Conservation (phyloP, 1,140 invertebrate genomes). For the Penaeus vannamei region DNA sequence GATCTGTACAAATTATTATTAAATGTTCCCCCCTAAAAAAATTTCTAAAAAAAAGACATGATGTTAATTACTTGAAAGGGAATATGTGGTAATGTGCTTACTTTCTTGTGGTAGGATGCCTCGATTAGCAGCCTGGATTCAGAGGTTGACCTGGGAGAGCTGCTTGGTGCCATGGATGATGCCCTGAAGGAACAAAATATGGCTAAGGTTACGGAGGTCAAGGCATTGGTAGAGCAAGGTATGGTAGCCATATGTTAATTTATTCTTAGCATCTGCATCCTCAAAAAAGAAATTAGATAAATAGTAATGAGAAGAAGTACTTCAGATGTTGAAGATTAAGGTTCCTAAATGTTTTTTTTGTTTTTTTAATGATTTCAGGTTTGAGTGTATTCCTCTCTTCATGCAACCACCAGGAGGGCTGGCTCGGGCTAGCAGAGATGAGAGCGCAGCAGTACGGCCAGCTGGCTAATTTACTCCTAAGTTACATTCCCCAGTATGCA, state of each 20-base stretch:
- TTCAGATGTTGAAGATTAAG: too few relatives aligned
- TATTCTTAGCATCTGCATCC: not conserved
- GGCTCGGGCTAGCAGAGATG: constrained; percentile 48
- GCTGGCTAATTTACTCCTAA: constrained; percentile 41
- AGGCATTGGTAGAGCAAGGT: constrained; percentile 60
- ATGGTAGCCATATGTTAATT: not conserved
- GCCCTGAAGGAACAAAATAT: constrained; percentile 53
- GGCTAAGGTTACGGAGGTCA: constrained; percentile 56
- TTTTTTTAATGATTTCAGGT: constrained; percentile 10
- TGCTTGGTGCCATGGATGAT: constrained; percentile 38
- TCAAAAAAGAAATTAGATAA: not conserved
- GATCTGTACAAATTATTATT: too few relatives aligned
- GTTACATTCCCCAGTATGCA: constrained; percentile 55
- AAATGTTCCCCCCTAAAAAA: too few relatives aligned
- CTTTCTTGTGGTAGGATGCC: constrained; percentile 29
- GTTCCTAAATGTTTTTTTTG: too few relatives aligned
- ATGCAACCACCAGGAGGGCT: constrained; percentile 56
- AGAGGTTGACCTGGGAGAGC: constrained; percentile 52
- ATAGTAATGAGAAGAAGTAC: too few relatives aligned
- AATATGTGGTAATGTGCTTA: not conserved
- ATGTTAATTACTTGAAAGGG: not conserved
- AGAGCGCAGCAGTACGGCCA: constrained; percentile 54
- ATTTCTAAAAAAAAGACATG: too few relatives aligned
- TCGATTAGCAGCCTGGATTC: constrained; percentile 57
- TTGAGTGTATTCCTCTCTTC: constrained; percentile 58